Base-by-base conservation (phyloP, 1,140 invertebrate genomes). In the Mercenaria mercenaria region DNA sequence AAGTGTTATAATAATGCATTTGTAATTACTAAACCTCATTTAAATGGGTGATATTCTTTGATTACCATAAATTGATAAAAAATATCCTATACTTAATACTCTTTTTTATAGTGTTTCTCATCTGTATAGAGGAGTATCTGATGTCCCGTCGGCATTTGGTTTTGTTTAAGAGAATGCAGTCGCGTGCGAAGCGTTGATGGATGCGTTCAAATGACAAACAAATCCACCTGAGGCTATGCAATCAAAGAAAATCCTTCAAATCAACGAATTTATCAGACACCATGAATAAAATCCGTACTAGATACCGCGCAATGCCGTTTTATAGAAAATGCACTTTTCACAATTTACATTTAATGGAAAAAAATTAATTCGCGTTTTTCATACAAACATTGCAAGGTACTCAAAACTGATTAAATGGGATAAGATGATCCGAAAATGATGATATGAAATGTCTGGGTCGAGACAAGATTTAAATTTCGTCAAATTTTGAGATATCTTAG, bases 181-280 rank as follows among this genome's bases (percentile, higher is more conserved):
- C 67, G 67, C 67, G 67, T 72, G 67, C 67, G 29, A 26, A 29
- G 37, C 67, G 34, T 39, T 72, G 67, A 72, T 72, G 67, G 34
- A 72, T 72, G 67, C 1, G 34, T 72, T 4, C 29, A 37, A 39
- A 23, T 72, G 67, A 72, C 67, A 72, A 29, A 13, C 6, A 72
- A 72, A 72, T 72, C 67, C 67, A 1, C 67, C 67, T 39, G 37
- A 2, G 34, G 67, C 67, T 20, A 39, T 29, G n/a, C 37, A 72
- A 72, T 72, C 67, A 72, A 72, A 72, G 67, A 72, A 72, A 72
- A 72, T 72, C 34, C 37, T n/a, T 15, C 11, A 72, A 39, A 72
- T 41, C 67, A 72, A 2, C 59, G 59, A 41, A 13, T 72, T 72
- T 72, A 72, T 72, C 67, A 72, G 67, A 72, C 34, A 72, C 18